phyloP scores from a whole-genome alignment of 1,140 invertebrate species.

The Anastatus disparis region DNA sequence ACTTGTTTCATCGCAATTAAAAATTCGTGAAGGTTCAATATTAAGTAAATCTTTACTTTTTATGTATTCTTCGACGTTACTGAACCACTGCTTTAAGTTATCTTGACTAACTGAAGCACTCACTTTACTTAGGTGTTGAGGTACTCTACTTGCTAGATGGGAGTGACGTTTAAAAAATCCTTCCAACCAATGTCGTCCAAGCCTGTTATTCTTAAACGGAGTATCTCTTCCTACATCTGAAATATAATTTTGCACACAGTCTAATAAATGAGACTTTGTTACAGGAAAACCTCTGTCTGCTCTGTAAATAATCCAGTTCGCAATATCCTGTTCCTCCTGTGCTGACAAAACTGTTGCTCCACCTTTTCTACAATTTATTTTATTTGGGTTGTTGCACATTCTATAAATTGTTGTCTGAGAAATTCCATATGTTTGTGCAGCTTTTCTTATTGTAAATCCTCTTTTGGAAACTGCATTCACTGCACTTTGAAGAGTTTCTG shows the following conservation, averaged over 20 bases:
- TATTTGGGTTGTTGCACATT: too few species aligned
- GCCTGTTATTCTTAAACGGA: slow-evolving; percentile 47
- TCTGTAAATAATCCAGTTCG: background rate
- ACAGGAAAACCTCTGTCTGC: slow-evolving; percentile 53
- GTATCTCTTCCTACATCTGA: slow-evolving; percentile 45
- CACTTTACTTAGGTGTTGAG: slow-evolving; percentile 43
- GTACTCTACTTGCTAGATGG: slow-evolving; percentile 40
- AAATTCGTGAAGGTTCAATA: slow-evolving; percentile 45
- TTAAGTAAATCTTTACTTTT: slow-evolving; percentile 37
- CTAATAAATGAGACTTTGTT: slow-evolving; percentile 49
- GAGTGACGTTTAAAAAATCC: slow-evolving; percentile 45
- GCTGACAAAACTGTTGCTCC: too few species aligned
- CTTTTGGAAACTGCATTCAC: too few species aligned
- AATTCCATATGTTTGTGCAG: too few species aligned
- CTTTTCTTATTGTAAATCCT: too few species aligned
- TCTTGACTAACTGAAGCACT: slow-evolving; percentile 40
- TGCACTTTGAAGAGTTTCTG: too few species aligned
- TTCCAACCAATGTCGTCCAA: slow-evolving; percentile 45
- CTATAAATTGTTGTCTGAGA: too few species aligned
- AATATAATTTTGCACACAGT: slow-evolving; percentile 52
- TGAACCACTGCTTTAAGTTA: slow-evolving; percentile 42
- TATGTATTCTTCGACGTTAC: slow-evolving; percentile 38
- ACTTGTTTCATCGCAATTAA: slow-evolving; percentile 55
- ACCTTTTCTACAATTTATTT: too few species aligned
- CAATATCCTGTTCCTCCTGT: too few species aligned